A percentile compares a stretch with the other conserved stretches of the same genome.
These are phyloP conservation scores for Tetraodon nigroviridis DNA, from an alignment of 2,113 vertebrate genomes.

Conservation along the genomic window DNA sequence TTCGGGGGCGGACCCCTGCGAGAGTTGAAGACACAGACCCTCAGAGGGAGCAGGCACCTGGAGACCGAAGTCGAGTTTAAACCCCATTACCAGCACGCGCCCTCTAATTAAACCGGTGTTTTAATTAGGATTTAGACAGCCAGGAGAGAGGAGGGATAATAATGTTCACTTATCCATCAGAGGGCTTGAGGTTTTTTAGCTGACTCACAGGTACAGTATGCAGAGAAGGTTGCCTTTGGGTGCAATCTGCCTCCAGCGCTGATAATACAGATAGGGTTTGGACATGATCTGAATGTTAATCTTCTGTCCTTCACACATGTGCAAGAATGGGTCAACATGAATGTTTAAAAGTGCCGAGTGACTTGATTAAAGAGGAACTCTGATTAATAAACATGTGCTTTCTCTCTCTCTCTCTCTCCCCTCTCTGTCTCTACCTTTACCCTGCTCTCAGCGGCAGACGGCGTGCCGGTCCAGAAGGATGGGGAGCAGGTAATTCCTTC, in stretches of 20 bases:
- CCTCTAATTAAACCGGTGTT: slow-evolving; percentile 71
- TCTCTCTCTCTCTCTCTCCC: slow-evolving; percentile 12
- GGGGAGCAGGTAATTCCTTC: slow-evolving; percentile 75
- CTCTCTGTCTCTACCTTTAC: slow-evolving; percentile 15
- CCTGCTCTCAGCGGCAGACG: slow-evolving; percentile 68
- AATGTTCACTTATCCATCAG: slow-evolving; percentile 56
- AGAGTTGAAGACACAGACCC: slow-evolving; percentile 53
- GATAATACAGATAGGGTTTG: no score
- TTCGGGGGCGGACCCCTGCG: slow-evolving; percentile 43
- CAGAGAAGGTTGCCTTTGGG: slow-evolving; percentile 8
- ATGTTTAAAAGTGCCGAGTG: no score
- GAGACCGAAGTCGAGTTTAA: slow-evolving; percentile 67
- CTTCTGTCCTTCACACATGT: no score
- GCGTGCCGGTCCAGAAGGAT: slow-evolving; percentile 78
- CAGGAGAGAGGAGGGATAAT: slow-evolving; percentile 54
- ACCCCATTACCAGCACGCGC: slow-evolving; percentile 64
- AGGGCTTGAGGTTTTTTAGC: slow-evolving; percentile 38
- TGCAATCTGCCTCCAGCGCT: slow-evolving; percentile 19
- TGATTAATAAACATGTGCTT: not conserved
- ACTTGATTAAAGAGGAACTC: no score
- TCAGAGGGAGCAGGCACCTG: slow-evolving; percentile 54
- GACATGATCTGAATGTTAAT: no score
- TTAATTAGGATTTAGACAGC: slow-evolving; percentile 72
- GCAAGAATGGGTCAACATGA: no score
- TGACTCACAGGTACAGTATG: slow-evolving; percentile 12